These are phyloP conservation scores for Conomelus anceps DNA, from an alignment of 2,888 invertebrate genomes.

Conservation along the genomic window DNA sequence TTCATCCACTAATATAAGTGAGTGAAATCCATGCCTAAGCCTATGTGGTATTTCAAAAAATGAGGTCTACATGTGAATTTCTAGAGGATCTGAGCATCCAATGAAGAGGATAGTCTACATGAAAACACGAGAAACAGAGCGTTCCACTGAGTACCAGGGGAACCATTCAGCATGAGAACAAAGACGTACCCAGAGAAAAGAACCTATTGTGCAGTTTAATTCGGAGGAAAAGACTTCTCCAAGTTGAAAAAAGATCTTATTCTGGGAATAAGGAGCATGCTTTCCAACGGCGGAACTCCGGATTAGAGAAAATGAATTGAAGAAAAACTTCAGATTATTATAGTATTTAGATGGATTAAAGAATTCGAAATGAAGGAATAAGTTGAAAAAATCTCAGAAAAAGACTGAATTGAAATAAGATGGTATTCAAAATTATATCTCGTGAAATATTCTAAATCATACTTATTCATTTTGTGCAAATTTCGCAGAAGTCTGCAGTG, in stretches of 20 bases:
- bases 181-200: not conserved
- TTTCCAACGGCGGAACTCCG: not conserved
- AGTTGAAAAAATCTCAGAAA: too few species aligned
- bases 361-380: not conserved
- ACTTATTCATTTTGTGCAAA: too few species aligned
- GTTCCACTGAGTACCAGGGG: not conserved
- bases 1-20: not conserved
- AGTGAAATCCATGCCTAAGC: not conserved
- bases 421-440: too few species aligned
- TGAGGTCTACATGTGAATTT: not conserved
- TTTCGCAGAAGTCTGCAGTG: too few species aligned
- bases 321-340: not conserved
- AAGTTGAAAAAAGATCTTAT: not conserved
- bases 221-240: not conserved
- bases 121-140: too few species aligned
- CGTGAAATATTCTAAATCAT: too few species aligned
- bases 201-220: not conserved
- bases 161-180: not conserved
- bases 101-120: not conserved
- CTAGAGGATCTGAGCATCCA: not conserved
- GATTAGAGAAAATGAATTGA: not conserved
- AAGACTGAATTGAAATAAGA: too few species aligned
- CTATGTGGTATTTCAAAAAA: not conserved
- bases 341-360: not conserved
- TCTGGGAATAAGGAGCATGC: not conserved